Percentiles rank a stretch among this genome's conserved stretches.
Conservation (phyloP, 2,113 vertebrate species). For the Cynoglossus semilaevis region DNA sequence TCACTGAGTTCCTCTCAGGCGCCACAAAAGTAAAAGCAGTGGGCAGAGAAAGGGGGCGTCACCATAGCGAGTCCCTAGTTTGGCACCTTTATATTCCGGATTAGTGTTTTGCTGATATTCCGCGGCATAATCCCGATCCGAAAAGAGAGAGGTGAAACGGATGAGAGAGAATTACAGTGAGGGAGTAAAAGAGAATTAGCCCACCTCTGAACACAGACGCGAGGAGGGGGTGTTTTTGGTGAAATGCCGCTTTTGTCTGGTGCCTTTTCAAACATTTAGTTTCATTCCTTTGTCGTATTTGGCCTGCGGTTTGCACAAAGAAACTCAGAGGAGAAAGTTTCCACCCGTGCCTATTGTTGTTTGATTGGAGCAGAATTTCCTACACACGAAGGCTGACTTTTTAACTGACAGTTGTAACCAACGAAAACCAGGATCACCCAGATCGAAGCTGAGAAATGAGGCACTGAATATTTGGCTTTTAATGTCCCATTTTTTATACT, state of each 20-base stretch:
- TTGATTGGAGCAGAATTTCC: too few species aligned
- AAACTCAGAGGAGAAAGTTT: conserved; percentile 18
- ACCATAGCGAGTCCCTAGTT: conserved; percentile 38
- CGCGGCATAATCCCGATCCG: conserved; percentile 65
- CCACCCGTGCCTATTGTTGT: conserved; percentile 3
- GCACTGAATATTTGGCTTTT: too few species aligned
- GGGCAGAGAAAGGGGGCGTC: conserved; percentile 18
- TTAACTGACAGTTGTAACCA: too few species aligned
- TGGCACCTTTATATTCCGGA: conserved; percentile 67
- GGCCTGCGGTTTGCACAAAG: conserved; percentile 46
- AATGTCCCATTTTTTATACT: too few species aligned
- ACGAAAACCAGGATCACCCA: too few species aligned
- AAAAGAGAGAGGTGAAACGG: conserved; percentile 60
- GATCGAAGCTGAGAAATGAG: too few species aligned
- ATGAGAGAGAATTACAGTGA: conserved; percentile 53
- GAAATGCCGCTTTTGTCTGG: conserved; percentile 62
- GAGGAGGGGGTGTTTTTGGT: conserved; percentile 41
- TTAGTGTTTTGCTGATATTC: conserved; percentile 74
- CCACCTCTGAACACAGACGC: conserved; percentile 44
- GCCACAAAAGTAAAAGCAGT: conserved; percentile 21
- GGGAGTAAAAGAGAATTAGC: conserved; percentile 57
- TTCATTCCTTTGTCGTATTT: conserved; percentile 58
- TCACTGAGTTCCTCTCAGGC: conserved; percentile 5
- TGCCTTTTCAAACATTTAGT: conserved; percentile 69
- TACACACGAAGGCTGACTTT: too few species aligned